Base-by-base conservation (phyloP, 1,140 invertebrate genomes). In the Tribolium castaneum region DNA sequence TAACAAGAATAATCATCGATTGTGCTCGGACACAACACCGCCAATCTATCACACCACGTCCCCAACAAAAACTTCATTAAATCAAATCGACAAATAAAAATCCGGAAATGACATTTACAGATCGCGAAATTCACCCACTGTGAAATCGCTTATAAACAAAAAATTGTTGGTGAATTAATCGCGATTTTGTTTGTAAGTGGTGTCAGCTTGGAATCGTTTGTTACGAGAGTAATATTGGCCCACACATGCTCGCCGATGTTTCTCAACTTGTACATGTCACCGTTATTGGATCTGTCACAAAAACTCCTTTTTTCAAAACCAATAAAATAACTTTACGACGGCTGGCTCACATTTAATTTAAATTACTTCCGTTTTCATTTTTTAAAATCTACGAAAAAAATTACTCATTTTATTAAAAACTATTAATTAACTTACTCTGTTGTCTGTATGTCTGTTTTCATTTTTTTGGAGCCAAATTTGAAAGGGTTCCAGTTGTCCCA, bases 261-360 rank as follows among this genome's bases (percentile, higher is more conserved):
- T 66, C 59, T 66, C 59, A 66, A 66, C 59, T 66, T 66, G 56
- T 62, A 62, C 56, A 62, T 62, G 59, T 66, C 59, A 66, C 59
- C 30, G 19, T 35, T 66, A 66, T 66, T 66, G 59, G 59, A 66
- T 66, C 59, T 66, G 59, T 66, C 59, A 66, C 59, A 66, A 66
- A 66, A 66, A 66, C 59, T 66, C 59, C 13, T 30, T 62, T 19
- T 62, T 62, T 25, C 30, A 62, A 62, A 62, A 62, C 56, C 59
- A 66, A 66, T 66, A 66, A 66, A 66, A 66, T 66, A 66, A 34
- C 7, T 66, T 66, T 30, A 30, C 25, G 25, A 30, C 25, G 6
- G 25, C 3, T 10, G 22, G 19, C 1, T 62, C 9, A 62, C 22
- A n/a, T 6, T 30, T 19, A 25, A 62, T 62, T 62, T 62, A 62